Evolutionary conservation across 2,797 vertebrate genomes (phyloP).

Genomic region (Sebastolobus altivelis): DNA sequence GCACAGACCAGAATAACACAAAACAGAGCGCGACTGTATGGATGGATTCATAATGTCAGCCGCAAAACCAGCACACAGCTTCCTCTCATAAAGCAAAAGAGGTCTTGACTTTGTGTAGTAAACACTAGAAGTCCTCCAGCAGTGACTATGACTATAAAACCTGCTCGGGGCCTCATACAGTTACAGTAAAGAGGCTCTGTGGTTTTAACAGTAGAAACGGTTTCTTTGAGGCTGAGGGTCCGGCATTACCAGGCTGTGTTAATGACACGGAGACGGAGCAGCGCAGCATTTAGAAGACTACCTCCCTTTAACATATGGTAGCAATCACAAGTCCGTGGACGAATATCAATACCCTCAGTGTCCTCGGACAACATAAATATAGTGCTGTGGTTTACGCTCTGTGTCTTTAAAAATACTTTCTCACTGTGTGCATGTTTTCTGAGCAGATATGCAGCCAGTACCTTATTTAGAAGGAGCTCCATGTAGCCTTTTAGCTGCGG

Average conservation of each 20-base stretch:
- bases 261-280: conserved; percentile 28
- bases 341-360: conserved; percentile 50
- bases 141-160: conserved; percentile 40
- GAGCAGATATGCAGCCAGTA: conserved; percentile 58
- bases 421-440: not conserved
- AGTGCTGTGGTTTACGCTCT: conserved; percentile 28
- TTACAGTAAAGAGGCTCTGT: conserved; percentile 32
- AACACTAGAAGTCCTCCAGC: conserved; percentile 46
- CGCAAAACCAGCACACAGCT: conserved; percentile 6
- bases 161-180: conserved; percentile 4
- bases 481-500: conserved; percentile 88
- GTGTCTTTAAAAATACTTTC: conserved; percentile 30
- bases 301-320: conserved; percentile 63
- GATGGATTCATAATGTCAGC: conserved; percentile 12
- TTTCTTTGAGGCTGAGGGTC: conserved; percentile 51
- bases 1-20: conserved; percentile 20
- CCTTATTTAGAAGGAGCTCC: conserved; percentile 90
- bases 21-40: conserved; percentile 4
- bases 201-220: conserved; percentile 40
- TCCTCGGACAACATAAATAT: conserved; percentile 49
- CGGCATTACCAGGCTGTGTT: conserved; percentile 20
- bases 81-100: conserved; percentile 23
- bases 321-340: conserved; percentile 52
- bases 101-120: conserved; percentile 28
- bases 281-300: conserved; percentile 24